Evolutionary conservation across 2,797 vertebrate genomes (phyloP), one percentile per base, ranked within the genome.

Genomic region (Miichthys miiuy): DNA sequence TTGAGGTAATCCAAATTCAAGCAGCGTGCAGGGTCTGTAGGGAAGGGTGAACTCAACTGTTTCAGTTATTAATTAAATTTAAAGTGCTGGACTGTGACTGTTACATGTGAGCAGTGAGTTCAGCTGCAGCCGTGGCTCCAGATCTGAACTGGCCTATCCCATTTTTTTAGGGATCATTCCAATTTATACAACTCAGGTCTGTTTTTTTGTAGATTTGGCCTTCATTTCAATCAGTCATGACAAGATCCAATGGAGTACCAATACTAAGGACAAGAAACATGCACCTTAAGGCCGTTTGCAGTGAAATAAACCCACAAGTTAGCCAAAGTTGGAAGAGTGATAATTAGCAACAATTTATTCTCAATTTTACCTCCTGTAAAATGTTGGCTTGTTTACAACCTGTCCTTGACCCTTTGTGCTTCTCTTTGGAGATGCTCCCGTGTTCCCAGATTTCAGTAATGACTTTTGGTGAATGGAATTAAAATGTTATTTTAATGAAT

Each of bases 61-160:
- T 80, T 83, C 60, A 69, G 21, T 76, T 83, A 68, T 78, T 84
- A 83, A 87, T 89, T 89, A 68, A 79, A 85, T 79, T 76, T 77
- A 76, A 77, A 67, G 76, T 76, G 41, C 21, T 48, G 51, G 64
- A 75, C 51, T 64, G 71, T 62, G 65, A 77, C 74, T 41, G 55
- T 46, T 75, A 27, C 56, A 61, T 66, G 46, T 64, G 42, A 74
- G 68, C 68, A 57, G 44, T 27, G 66, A n/a, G 41, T 74, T 65
- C 44, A 13, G 69, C 55, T 69, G 5, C 78, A 42, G 55, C 21
- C 6, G 50, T 38, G 17, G 47, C 58, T 60, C 5, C 57, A 20
- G 44, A 61, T 54, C 38, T 16, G 3, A 68, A 44, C 18, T 21
- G 16, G 34, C 27, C 18, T 44, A 7, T n/a, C 0, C 16, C 21